Conservation (phyloP, 2,888 invertebrate genomes). For the Mylabris sibirica region DNA sequence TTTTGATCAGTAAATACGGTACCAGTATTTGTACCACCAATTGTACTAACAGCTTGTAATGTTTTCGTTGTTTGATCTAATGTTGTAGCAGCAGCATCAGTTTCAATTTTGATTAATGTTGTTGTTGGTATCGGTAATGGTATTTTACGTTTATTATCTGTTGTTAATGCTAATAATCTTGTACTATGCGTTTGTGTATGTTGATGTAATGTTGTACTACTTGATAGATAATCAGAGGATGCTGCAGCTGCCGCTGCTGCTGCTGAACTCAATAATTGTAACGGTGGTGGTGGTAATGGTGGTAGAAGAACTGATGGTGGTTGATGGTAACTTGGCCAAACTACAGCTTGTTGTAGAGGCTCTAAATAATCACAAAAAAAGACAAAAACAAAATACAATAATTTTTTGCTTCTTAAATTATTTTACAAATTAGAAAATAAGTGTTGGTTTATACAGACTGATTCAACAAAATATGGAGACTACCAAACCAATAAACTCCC, state of each 20-base stretch:
- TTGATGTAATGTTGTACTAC: slow-evolving; percentile 70
- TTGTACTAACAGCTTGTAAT: slow-evolving; percentile 56
- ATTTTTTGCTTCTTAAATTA: neutral
- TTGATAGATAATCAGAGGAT: slow-evolving; percentile 66
- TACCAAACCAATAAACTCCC: too few relatives aligned
- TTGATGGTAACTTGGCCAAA: slow-evolving; percentile 75
- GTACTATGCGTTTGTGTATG: slow-evolving; percentile 76
- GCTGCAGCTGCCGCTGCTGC: slow-evolving; percentile 25
- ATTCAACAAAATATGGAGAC: too few relatives aligned
- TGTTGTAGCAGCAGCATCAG: slow-evolving; percentile 60
- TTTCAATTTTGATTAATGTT: slow-evolving; percentile 75
- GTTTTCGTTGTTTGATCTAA: slow-evolving; percentile 60
- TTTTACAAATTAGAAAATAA: too few relatives aligned
- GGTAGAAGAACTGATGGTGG: slow-evolving; percentile 62
- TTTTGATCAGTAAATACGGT: slow-evolving; percentile 63
- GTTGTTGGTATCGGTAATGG: slow-evolving; percentile 62
- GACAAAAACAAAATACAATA: neutral
- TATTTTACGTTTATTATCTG: slow-evolving; percentile 63
- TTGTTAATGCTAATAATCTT: slow-evolving; percentile 70
- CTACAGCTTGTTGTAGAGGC: slow-evolving; percentile 76
- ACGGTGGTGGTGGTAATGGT: slow-evolving; percentile 70
- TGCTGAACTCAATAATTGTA: slow-evolving; percentile 69
- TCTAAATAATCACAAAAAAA: slow-evolving; percentile 58
- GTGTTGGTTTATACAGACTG: neutral
- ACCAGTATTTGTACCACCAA: slow-evolving; percentile 55